Percentiles rank a stretch among this genome's conserved stretches.
These are phyloP conservation scores for Mya arenaria DNA, from an alignment of 1,140 invertebrate genomes.

Conservation along the genomic window DNA sequence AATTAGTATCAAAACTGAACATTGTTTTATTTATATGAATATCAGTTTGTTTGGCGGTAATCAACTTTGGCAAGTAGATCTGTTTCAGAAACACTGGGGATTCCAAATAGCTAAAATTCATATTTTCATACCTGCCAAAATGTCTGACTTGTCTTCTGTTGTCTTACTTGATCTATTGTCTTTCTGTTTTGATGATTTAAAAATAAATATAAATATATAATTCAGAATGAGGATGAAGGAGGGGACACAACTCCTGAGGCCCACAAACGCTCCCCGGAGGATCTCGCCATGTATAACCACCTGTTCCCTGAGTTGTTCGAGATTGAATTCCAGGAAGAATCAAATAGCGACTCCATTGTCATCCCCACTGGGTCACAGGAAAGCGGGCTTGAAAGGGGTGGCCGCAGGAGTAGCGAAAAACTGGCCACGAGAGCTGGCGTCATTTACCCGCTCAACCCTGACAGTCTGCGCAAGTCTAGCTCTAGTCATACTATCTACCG, in stretches of 20 bases:
- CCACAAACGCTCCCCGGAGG: constrained; percentile 70
- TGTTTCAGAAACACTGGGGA: too few relatives aligned
- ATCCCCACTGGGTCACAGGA: constrained; percentile 46
- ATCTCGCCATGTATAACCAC: constrained; percentile 75
- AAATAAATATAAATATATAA: too few relatives aligned
- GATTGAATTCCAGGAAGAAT: constrained; percentile 68
- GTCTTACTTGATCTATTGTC: too few relatives aligned
- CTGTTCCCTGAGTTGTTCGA: constrained; percentile 79
- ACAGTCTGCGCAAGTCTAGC: constrained; percentile 31
- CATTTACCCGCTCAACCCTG: not conserved
- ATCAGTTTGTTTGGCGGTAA: too few relatives aligned
- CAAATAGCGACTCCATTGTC: constrained; percentile 22
- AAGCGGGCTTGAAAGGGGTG: constrained; percentile 3
- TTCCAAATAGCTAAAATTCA: too few relatives aligned
- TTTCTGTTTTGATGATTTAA: too few relatives aligned
- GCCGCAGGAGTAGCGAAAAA: not conserved
- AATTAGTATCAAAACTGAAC: too few relatives aligned
- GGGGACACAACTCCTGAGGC: constrained; percentile 64
- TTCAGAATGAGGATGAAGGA: constrained; percentile 71
- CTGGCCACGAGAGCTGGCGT: not conserved
- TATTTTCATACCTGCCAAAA: too few relatives aligned
- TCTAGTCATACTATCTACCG: constrained; percentile 13
- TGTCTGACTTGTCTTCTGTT: too few relatives aligned
- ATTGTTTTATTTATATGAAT: too few relatives aligned
- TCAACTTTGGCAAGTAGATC: too few relatives aligned